These are phyloP conservation scores for Taurulus bubalis DNA, from an alignment of 2,113 vertebrate species.

Conservation along the genomic window DNA sequence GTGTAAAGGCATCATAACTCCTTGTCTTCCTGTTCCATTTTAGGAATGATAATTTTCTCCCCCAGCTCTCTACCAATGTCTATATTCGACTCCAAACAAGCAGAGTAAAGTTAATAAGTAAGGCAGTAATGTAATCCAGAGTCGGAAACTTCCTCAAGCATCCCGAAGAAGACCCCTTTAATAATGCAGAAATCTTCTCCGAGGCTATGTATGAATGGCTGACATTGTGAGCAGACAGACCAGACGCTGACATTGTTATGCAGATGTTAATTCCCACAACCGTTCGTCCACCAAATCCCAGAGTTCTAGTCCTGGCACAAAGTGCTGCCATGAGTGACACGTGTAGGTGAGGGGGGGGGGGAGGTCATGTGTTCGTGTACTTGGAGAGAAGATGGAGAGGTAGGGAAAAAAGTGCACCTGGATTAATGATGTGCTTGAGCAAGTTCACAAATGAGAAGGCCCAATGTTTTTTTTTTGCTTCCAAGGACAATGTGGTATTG, in stretches of 20 bases:
- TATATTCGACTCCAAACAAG: conserved; percentile 39
- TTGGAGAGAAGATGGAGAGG: conserved; percentile 6
- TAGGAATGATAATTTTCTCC: conserved; percentile 31
- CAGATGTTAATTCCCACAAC: conserved; percentile 76
- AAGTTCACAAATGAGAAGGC: conserved; percentile 80
- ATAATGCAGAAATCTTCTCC: conserved; percentile 78
- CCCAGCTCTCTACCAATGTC: conserved; percentile 27
- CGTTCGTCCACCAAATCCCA: conserved; percentile 71
- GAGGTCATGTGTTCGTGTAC: conserved; percentile 12
- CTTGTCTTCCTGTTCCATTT: conserved; percentile 30
- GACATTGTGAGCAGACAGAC: conserved; percentile 74
- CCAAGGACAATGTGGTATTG: conserved; percentile 83
- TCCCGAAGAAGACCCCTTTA: conserved; percentile 53
- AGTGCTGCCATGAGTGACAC: conserved; percentile 76
- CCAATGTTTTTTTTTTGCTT: conserved; percentile 74
- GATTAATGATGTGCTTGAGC: conserved; percentile 85
- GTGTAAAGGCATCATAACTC: neutral
- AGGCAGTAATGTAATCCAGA: conserved; percentile 63
- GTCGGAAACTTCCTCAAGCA: conserved; percentile 63
- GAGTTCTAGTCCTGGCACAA: conserved; percentile 54
- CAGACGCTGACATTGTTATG: conserved; percentile 79
- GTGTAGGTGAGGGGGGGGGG: conserved; percentile 52
- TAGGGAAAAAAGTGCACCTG: conserved; percentile 54
- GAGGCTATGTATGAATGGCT: conserved; percentile 69
- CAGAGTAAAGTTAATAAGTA: conserved; percentile 62